These are phyloP conservation scores for Spodoptera litura DNA, from an alignment of 1,140 invertebrate species.

Conservation along the genomic window DNA sequence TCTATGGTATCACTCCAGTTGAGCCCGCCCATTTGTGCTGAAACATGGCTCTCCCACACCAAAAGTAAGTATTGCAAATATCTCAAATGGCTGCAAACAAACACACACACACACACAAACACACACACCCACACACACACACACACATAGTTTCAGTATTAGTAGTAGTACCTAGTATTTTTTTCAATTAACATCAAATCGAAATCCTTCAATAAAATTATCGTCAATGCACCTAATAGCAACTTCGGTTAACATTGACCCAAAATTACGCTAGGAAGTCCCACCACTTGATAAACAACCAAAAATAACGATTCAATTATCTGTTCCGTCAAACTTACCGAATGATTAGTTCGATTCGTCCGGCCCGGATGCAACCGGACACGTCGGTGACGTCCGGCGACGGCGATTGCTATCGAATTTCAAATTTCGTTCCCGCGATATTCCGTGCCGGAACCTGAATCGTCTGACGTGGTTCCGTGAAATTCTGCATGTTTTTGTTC, in stretches of 20 bases:
- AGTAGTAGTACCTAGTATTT: too few species aligned
- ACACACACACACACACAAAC: too few species aligned
- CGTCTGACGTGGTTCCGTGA: not conserved
- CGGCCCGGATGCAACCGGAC: conserved; percentile 46
- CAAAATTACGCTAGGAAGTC: not conserved
- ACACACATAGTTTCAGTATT: too few species aligned
- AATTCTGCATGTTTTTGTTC: conserved; percentile 35
- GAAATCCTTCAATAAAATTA: too few species aligned
- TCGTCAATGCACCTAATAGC: too few species aligned
- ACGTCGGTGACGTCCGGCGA: conserved; percentile 53
- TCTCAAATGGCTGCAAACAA: too few species aligned
- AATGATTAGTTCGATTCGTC: conserved; percentile 48
- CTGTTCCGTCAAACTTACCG: conserved; percentile 36
- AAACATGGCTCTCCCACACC: too few species aligned
- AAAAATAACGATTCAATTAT: conserved; percentile 28
- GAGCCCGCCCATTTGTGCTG: too few species aligned
- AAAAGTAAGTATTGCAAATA: too few species aligned
- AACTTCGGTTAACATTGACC: not conserved
- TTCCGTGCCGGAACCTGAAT: conserved; percentile 29
- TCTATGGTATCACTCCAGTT: too few species aligned
- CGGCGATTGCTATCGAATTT: conserved; percentile 59
- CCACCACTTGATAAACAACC: not conserved
- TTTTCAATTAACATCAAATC: too few species aligned
- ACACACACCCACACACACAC: too few species aligned
- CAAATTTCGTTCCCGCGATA: conserved; percentile 53